Base-by-base conservation (phyloP, 1,140 invertebrate species). In the Lepeophtheirus salmonis region DNA sequence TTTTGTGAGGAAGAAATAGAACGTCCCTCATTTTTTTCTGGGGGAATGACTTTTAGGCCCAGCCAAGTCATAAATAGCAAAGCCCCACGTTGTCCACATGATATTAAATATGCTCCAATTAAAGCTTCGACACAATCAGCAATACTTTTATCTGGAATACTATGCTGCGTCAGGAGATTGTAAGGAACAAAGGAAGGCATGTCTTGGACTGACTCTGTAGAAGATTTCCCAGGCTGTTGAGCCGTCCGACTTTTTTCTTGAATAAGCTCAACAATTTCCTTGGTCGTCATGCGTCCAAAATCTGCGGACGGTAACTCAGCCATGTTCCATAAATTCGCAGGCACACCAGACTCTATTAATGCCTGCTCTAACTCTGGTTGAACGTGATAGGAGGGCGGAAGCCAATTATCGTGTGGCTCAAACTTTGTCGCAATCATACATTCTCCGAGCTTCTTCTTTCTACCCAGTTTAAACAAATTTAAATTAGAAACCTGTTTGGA, bases 371-470 rank as follows among this genome's bases (percentile, higher is more conserved):
- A 68, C 66, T 84, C 82, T 65, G 80, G 78, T 1, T 88, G 87
- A 18, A 91, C 84, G 64, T 82, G 80, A 68, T 90, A 95, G 68
- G 91, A 89, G 3, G 96, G 94, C 13, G 95, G 94, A 3, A 98
- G 70, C 96, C 96, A 99, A 72, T 97, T 97, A 69, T 97, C 94
- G 70, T 94, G 89, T 0, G 95, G 95, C 68, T 99, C 95, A 74
- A 99, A 99, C 74, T 99, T 98, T 0, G 87, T 86, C 0, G 92
- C 90, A 63, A 97, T 88, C 89, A 99, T 97, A 63, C 86, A 82
- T 64, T 90, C 86, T 1, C 90, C 92, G 14, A 99, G 74, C 14
- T 82, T 77, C 71, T 91, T 90, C 64, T 80, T 77, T 54, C 85
- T 79, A 0, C 94, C 96, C n/a, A 98, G 73, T 14, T 87, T 79